Evolutionary conservation across 1,140 invertebrate species (phyloP).

Genomic region (Saccostrea echinata): DNA sequence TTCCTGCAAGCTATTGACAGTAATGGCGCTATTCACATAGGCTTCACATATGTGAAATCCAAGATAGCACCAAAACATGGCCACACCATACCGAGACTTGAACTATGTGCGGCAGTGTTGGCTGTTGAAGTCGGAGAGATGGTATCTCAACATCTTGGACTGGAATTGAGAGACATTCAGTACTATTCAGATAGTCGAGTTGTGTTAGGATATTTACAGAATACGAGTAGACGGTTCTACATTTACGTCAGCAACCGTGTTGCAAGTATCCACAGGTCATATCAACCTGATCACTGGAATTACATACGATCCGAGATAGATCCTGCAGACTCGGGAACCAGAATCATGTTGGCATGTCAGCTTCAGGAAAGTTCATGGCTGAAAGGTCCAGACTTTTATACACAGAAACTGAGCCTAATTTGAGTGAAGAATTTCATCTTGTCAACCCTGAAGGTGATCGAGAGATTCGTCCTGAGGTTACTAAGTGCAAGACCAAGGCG

Average conservation of each 20-base stretch:
- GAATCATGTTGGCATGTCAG: slow-evolving; percentile 3
- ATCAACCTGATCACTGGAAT: slow-evolving; percentile 28
- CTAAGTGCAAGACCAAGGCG: too few relatives aligned
- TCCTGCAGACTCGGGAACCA: slow-evolving; percentile 49
- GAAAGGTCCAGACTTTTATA: background rate
- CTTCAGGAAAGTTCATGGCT: slow-evolving; percentile 22
- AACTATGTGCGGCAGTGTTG: slow-evolving; percentile 49
- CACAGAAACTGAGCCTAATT: background rate
- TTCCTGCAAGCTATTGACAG: slow-evolving; percentile 5
- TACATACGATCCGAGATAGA: slow-evolving; percentile 28
- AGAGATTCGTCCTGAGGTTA: background rate
- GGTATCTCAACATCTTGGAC: slow-evolving; percentile 33
- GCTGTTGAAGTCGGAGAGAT: slow-evolving; percentile 47
- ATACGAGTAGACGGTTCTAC: slow-evolving; percentile 35
- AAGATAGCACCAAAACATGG: slow-evolving; percentile 44
- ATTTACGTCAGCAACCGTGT: slow-evolving; percentile 50
- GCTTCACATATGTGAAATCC: slow-evolving; percentile 49
- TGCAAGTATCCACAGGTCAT: slow-evolving; percentile 2
- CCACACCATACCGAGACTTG: slow-evolving; percentile 47
- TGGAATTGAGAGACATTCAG: slow-evolving; percentile 25
- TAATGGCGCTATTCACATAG: background rate
- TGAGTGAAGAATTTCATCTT: background rate
- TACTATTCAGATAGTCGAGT: slow-evolving; percentile 48
- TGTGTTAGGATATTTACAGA: slow-evolving; percentile 36
- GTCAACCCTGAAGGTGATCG: background rate